phyloP scores from a whole-genome alignment of 2,888 invertebrate genomes.

The Platypus cylindrus region DNA sequence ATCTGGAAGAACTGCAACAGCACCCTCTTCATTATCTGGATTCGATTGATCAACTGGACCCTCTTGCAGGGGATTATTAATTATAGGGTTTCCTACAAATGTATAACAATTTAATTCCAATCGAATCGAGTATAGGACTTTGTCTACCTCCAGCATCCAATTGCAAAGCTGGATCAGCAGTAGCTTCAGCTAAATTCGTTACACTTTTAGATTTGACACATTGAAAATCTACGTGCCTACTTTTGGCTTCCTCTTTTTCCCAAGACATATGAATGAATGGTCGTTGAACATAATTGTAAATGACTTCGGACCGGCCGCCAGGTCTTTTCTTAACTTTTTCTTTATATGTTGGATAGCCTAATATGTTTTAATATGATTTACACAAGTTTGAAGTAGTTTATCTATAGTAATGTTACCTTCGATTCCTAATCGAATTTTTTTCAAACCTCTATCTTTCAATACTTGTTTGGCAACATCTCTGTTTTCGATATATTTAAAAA shows the following conservation, averaged over 20 bases:
- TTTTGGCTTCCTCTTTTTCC: conserved; percentile 99
- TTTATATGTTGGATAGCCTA: conserved; percentile 93
- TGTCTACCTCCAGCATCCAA: conserved; percentile 44
- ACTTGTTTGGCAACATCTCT: conserved; percentile 98
- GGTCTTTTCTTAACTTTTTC: conserved; percentile 95
- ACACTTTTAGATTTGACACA: conserved; percentile 97
- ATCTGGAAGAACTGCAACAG: conserved; percentile 19
- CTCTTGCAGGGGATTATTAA: conserved; percentile 20
- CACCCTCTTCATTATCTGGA: conserved; percentile 29
- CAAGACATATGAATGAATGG: conserved; percentile 99
- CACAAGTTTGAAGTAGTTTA: neutral
- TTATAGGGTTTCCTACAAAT: conserved; percentile 28
- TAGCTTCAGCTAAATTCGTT: conserved; percentile 90
- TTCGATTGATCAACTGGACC: conserved; percentile 17
- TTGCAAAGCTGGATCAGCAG: conserved; percentile 73
- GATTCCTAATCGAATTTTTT: conserved; percentile 96
- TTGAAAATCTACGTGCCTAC: conserved; percentile 97
- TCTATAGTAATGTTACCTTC: conserved; percentile 45
- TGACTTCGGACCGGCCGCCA: conserved; percentile 91
- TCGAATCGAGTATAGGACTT: conserved; percentile 1
- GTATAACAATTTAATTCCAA: conserved; percentile 4
- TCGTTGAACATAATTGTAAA: conserved; percentile 98
- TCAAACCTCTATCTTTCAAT: conserved; percentile 94
- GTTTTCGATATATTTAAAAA: conserved; percentile 99
- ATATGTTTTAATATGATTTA: conserved; percentile 5